Base-by-base conservation (phyloP, 2,888 invertebrate species). In the Melinaea menophilus region DNA sequence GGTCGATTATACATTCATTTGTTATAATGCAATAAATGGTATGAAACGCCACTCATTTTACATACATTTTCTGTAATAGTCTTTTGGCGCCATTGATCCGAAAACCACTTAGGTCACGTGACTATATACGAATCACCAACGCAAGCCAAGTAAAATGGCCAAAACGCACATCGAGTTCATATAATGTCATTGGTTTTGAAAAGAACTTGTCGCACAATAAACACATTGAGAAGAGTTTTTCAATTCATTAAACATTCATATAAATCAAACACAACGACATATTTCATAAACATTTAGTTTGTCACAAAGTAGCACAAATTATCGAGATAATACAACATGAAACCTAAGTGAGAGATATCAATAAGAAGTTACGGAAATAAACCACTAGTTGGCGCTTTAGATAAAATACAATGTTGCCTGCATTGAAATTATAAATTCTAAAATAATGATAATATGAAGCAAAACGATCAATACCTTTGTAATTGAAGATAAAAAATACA, bases 41-140 rank as follows among this genome's bases (percentile, higher is more conserved):
- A 61, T 66, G 73, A 70, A 76, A 79, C 79, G 79, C 77, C 69
- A 71, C 75, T 72, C 69, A 73, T 74, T 70, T 77, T 82, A 90
- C 90, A 78, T 90, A 90, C 90, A 90, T 90, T 88, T 89, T 90
- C 88, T 86, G 76, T 81, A 82, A 84, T 76, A 89, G 81, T 82
- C 84, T 86, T 91, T 91, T 91, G 91, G 91, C 91, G 91, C 91
- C 91, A 91, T 91, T 90, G 91, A 90, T 91, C 88, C 86, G 82
- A 87, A 86, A 87, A 82, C 79, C 85, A 84, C 85, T 85, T 79
- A 75, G 88, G 84, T 91, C 91, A 91, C 91, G 91, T 91, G 91
- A 91, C 90, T 89, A 90, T 78, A 81, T 89, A 88, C 88, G 88
- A 90, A 88, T 89, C 89, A 90, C 90, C 88, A 90, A 90, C 88